Conservation (phyloP, 2,113 vertebrate genomes). For the Psilopsiagon aurifrons region DNA sequence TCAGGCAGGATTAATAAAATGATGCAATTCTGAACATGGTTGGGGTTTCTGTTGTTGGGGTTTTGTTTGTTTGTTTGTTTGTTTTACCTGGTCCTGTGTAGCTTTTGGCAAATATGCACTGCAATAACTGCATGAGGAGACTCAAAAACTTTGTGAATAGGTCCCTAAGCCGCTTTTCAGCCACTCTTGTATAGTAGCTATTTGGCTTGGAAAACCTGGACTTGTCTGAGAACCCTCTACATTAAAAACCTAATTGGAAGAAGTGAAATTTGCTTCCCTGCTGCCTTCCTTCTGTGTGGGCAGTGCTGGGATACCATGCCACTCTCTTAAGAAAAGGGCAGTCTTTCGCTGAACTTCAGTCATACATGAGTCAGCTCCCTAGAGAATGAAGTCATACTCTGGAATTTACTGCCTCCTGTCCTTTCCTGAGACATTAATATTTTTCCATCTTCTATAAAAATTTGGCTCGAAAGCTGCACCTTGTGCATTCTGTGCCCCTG, state of each 20-base stretch:
- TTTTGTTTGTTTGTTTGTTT: background rate
- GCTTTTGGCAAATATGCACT: background rate
- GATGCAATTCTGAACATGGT: background rate
- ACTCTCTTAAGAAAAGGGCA: background rate
- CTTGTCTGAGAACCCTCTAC: background rate
- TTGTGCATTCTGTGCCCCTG: background rate
- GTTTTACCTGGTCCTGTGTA: background rate
- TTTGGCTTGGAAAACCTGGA: background rate
- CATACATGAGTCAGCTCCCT: background rate
- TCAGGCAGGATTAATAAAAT: background rate
- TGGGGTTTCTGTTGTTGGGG: background rate
- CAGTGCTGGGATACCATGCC: background rate
- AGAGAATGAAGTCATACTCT: background rate
- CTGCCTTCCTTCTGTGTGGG: background rate
- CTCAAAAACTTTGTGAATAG: background rate
- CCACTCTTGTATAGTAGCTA: background rate
- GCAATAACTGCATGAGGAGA: background rate
- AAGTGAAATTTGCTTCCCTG: background rate
- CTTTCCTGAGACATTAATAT: background rate
- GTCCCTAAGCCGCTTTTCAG: background rate
- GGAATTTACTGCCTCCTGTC: background rate
- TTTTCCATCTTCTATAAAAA: background rate
- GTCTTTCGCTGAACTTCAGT: background rate
- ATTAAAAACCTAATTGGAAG: background rate
- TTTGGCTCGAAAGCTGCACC: background rate